Conservation (phyloP, 2,113 vertebrate species). For the Charadrius vociferus region DNA sequence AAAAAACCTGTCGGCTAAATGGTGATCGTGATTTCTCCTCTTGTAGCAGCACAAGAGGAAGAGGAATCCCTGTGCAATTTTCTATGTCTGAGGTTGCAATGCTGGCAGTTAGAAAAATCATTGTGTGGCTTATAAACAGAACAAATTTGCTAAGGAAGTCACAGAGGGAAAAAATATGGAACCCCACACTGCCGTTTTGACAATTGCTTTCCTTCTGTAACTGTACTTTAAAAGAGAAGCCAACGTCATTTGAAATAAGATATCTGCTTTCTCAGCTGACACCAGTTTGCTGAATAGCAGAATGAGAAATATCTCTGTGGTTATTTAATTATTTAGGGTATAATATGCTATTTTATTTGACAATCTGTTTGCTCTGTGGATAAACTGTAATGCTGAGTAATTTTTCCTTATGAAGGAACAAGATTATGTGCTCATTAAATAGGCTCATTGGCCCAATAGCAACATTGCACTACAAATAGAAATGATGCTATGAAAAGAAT, state of each 20-base stretch:
- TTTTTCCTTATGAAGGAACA: slow-evolving; percentile 56
- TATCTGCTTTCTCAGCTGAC: neutral
- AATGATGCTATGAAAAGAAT: neutral
- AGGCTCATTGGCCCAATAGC: neutral
- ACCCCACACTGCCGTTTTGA: neutral
- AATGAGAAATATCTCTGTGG: slow-evolving; percentile 18
- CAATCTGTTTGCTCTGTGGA: slow-evolving; percentile 55
- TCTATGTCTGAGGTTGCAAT: neutral
- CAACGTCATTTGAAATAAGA: neutral
- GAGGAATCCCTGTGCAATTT: neutral
- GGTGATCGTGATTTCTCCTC: neutral
- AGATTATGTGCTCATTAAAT: slow-evolving; percentile 54
- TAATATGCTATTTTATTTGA: slow-evolving; percentile 49
- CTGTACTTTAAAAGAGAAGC: slow-evolving; percentile 16
- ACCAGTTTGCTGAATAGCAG: neutral
- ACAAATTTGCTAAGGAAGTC: neutral
- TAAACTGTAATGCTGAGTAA: slow-evolving; percentile 51
- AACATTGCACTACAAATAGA: neutral
- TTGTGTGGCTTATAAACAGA: neutral
- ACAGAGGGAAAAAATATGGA: neutral
- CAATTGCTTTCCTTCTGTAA: slow-evolving; percentile 4
- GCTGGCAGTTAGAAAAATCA: neutral
- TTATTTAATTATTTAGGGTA: slow-evolving; percentile 60
- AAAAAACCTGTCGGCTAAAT: neutral
- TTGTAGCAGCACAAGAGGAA: neutral